Conservation (phyloP, 2,113 vertebrate genomes). For the Chaetura pelagica region DNA sequence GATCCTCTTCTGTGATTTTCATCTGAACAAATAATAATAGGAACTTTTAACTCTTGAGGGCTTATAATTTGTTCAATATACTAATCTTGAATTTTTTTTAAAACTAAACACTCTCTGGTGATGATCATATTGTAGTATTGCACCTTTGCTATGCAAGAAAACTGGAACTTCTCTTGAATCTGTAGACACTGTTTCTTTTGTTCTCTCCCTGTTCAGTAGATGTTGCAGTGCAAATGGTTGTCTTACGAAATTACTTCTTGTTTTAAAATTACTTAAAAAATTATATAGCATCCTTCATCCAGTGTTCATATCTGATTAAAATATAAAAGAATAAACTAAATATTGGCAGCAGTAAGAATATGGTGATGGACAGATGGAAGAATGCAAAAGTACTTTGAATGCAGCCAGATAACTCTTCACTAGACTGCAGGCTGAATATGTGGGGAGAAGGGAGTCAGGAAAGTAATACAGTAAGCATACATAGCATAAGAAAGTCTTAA, state of each 20-base stretch:
- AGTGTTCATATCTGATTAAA: neutral
- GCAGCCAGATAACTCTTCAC: neutral
- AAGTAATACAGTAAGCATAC: neutral
- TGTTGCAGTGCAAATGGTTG: neutral
- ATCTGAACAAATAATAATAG: slow-evolving; percentile 77
- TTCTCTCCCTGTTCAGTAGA: neutral
- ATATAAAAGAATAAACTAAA: neutral
- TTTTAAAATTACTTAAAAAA: neutral
- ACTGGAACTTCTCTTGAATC: neutral
- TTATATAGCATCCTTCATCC: neutral
- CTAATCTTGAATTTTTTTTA: neutral
- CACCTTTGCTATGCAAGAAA: neutral
- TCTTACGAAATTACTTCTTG: neutral
- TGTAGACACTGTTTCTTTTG: neutral
- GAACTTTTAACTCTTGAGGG: neutral
- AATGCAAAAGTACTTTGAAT: neutral
- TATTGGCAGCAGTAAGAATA: neutral
- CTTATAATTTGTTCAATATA: neutral
- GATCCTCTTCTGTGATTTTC: slow-evolving; percentile 91
- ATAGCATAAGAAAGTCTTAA: neutral
- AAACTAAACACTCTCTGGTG: neutral
- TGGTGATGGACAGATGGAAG: neutral
- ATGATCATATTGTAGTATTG: neutral
- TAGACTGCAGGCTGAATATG: neutral
- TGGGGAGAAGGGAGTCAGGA: neutral